Evolutionary conservation across 2,888 invertebrate genomes (phyloP), one percentile per base, ranked within the genome.

Genomic region (Drosophila longiperda): DNA sequence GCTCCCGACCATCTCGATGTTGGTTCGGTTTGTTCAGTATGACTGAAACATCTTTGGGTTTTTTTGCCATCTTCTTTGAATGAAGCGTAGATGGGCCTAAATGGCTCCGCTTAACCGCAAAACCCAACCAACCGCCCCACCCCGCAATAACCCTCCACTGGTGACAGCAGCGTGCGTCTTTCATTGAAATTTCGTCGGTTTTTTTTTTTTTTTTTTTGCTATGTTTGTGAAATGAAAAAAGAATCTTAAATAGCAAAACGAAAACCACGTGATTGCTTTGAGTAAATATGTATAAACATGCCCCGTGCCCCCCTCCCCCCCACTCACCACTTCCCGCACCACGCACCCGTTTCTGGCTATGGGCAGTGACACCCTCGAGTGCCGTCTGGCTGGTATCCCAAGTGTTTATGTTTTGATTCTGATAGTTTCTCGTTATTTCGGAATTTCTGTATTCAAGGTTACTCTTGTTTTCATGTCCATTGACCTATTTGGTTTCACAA

Each of bases 391-490:
- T 63, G 60, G 60, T 42, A 50, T 66, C 69, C 78, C 65, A 83
- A 78, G 78, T 90, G 87, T 87, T 89, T 88, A 84, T 80, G 87
- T 90, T 89, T 90, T 78, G 80, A 65, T 78, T 79, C 76, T 68
- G 73, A 61, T 64, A 69, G 77, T 73, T 75, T 66, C 57, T 66
- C 57, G 54, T 36, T 17, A 63, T 45, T 45, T 45, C 45, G 45
- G 36, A 17, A 26, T 36, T 38, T 77, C 64, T 58, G 59, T 71
- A 74, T 89, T 86, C 91, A 91, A 91, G 91, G 91, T 88, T 82
- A 89, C 75, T 84, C 78, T 80, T 79, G 74, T 87, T 87, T 87
- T 87, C 81, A 83, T 87, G 90, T 91, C 82, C 90, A 87, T 91
- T 90, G 91, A 91, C 88, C 90, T 75, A 89, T 89, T 89, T 88